Evolutionary conservation across 2,113 vertebrate genomes (phyloP), one percentile per base, ranked within the genome.

Genomic region (Euleptes europaea): DNA sequence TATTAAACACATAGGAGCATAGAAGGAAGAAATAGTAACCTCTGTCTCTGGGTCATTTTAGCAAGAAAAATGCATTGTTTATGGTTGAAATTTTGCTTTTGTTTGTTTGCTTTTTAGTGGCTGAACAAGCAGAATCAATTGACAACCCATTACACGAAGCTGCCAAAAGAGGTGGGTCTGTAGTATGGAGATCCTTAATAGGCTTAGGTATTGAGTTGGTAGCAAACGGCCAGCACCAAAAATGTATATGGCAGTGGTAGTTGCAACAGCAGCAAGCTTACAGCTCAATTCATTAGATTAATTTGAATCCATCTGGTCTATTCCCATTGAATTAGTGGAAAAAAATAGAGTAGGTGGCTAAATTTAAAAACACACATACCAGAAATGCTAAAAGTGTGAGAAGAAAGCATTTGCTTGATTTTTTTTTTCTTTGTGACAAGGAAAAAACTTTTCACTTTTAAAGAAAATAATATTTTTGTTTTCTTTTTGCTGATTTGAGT

Each of bases 111-210:
- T 35, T 95, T 95, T 84, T 94, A 98, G 99, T 99, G 95, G 98
- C 98, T 35, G 99, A 99, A 82, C 97, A 98, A 89, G 97, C 98
- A 11, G 98, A 99, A 88, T 98, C 98, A 40, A 98, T 99, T 81
- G 98, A 99, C 92, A 99, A 99, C 90, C 98, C 98, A 63, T 94
- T 99, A 95, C 99, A 99, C 31, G 99, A 99, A 95, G 99, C 99
- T 90, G 98, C 99, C 81, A 99, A 99, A 93, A 96, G 98, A 96
- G 98, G 99, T 99, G 88, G 80, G 96, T 73, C 51, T 31, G 6
- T n/a, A 73, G 12, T 44, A 40, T 40, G 9, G 10, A 54, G 35
- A 51, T 49, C 65, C 19, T 12, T 51, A 19, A 17, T 72, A 5
- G 21, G 9, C 4, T 60, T 44, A 26, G 44, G 28, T 73, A 14